Evolutionary conservation across 1,140 invertebrate species (phyloP).

Genomic region (Aricia agestis): DNA sequence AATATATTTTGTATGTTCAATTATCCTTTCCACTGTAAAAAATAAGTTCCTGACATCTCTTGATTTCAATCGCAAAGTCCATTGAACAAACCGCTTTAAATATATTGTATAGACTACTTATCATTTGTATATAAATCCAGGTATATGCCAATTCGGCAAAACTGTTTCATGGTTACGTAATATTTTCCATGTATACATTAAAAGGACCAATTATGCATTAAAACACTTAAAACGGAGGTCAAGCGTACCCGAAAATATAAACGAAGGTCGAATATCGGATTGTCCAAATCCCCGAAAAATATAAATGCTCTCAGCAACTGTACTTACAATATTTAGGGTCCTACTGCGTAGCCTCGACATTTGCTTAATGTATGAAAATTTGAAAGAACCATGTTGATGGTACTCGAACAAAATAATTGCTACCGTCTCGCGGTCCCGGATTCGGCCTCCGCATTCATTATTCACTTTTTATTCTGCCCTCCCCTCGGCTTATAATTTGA

Average conservation of each 20-base stretch:
- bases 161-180: neutral
- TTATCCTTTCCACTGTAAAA: no score
- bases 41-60: no score
- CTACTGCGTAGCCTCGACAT: conserved; percentile 74
- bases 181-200: neutral
- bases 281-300: conserved; percentile 50
- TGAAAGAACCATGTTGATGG: conserved; percentile 74
- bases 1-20: no score
- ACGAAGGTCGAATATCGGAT: conserved; percentile 45
- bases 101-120: no score
- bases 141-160: no score
- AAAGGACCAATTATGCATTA: conserved; percentile 8
- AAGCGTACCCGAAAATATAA: conserved; percentile 18
- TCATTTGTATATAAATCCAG: no score
- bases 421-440: conserved; percentile 66
- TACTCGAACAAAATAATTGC: conserved; percentile 75
- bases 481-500: conserved; percentile 74
- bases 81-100: no score
- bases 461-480: conserved; percentile 73
- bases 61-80: no score
- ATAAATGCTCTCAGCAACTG: conserved; percentile 55
- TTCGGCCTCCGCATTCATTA: conserved; percentile 72
- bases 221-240: neutral
- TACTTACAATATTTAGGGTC: conserved; percentile 66
- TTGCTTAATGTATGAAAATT: conserved; percentile 76